Evolutionary conservation across 2,888 invertebrate species (phyloP).

Genomic region (Apodemia mormo): DNA sequence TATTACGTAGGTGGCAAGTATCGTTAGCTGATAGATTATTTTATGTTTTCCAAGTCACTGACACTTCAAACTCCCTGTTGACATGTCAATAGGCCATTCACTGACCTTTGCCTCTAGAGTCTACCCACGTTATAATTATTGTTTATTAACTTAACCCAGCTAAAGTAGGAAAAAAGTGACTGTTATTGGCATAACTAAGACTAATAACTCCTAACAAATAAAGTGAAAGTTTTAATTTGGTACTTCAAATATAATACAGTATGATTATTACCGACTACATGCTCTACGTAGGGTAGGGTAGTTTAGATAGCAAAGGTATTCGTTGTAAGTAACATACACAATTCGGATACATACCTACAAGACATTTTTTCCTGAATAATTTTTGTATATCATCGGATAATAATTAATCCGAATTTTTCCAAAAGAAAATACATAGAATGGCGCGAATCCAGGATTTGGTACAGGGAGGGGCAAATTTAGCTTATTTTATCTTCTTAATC

Average conservation of each 20-base stretch:
- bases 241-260: neutral
- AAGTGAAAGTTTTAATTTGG: neutral
- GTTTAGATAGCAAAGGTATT: too few relatives aligned
- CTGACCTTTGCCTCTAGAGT: slow-evolving; percentile 36
- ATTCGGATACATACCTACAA: too few relatives aligned
- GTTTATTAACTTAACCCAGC: slow-evolving; percentile 16
- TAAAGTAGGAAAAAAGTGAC: slow-evolving; percentile 6
- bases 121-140: slow-evolving; percentile 25
- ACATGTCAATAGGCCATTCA: slow-evolving; percentile 43
- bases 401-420: too few relatives aligned
- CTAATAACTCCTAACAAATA: neutral
- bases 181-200: neutral
- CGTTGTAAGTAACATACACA: too few relatives aligned
- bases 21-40: slow-evolving; percentile 32
- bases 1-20: slow-evolving; percentile 37
- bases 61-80: slow-evolving; percentile 40
- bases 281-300: too few relatives aligned
- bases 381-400: too few relatives aligned
- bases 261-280: too few relatives aligned
- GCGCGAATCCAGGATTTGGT: too few relatives aligned
- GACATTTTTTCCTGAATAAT: too few relatives aligned
- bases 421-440: too few relatives aligned
- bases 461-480: too few relatives aligned
- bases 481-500: too few relatives aligned
- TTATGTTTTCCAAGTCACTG: slow-evolving; percentile 38